Percentiles rank a stretch among this genome's conserved stretches.
Conservation (phyloP, 1,140 invertebrate genomes). For the Phthorimaea operculella region DNA sequence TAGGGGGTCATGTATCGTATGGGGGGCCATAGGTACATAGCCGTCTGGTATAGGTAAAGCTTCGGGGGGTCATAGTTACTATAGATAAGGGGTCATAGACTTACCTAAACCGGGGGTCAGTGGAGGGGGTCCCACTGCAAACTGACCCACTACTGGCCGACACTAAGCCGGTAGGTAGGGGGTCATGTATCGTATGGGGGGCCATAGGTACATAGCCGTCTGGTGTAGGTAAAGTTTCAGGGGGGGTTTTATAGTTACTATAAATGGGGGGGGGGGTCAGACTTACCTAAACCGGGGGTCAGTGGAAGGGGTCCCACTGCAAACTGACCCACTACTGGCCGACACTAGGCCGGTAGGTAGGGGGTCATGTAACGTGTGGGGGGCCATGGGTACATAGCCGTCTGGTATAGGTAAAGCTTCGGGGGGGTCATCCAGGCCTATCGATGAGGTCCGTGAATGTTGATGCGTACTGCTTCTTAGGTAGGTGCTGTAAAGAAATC, state of each 20-base stretch:
- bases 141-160: slow-evolving; percentile 72
- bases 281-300: slow-evolving; percentile 47
- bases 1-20: slow-evolving; percentile 10
- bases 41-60: slow-evolving; percentile 23
- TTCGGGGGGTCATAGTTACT: no score
- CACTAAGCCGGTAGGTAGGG: neutral
- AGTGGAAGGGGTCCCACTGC: slow-evolving; percentile 71
- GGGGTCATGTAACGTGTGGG: slow-evolving; percentile 17
- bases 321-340: slow-evolving; percentile 73
- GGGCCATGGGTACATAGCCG: slow-evolving; percentile 52
- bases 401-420: slow-evolving; percentile 16
- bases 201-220: slow-evolving; percentile 52
- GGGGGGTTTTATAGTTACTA: no score
- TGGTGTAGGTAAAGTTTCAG: slow-evolving; percentile 11
- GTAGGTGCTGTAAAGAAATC: slow-evolving; percentile 18
- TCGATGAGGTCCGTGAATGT: slow-evolving; percentile 48
- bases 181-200: slow-evolving; percentile 21
- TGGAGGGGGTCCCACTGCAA: slow-evolving; percentile 72
- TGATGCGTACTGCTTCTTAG: slow-evolving; percentile 27
- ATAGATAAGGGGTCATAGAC: neutral
- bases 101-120: slow-evolving; percentile 49
- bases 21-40: slow-evolving; percentile 51
- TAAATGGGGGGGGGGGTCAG: no score
- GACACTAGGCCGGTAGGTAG: slow-evolving; percentile 2
- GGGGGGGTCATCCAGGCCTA: slow-evolving; percentile 29